Evolutionary conservation across 2,113 vertebrate genomes (phyloP), one percentile per base, ranked within the genome.

Genomic region (Eolophus roseicapilla): DNA sequence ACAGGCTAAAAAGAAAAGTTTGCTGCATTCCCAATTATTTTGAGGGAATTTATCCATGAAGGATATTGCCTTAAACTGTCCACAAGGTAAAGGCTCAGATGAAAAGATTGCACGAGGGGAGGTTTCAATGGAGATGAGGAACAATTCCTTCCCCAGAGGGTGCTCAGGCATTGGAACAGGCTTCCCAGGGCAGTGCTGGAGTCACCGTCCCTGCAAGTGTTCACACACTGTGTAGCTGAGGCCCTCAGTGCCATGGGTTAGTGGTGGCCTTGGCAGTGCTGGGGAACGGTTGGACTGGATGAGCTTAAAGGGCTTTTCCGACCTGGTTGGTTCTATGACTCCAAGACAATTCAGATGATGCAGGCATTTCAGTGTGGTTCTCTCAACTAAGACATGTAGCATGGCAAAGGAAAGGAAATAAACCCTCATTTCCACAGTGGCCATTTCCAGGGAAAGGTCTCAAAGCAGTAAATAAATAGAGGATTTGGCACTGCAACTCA

Each of bases 1-100:
- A 96, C 50, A 94, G 91, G 91, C 79, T 53, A 59, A 68, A 68
- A 85, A 92, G 93, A 69, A 67, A 70, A 91, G 92, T 96, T 86
- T 84, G 83, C 62, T 88, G 31, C 65, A 82, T 49, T 94, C 65
- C 43, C 39, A 91, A 79, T 69, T 91, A 91, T 92, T 91, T 79
- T 0, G 25, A 76, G 62, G 86, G 75, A 82, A 87, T 92, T 62
- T 90, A 84, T 29, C 64, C 44, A 29, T n/a, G 71, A 82, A 86
- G 49, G 44, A 52, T 86, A 57, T 49, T 88, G 82, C 76, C 77
- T 93, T 76, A 79, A 88, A 75, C 52, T 1, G 2, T 57, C 44
- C 62, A 52, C 6, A 52, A 69, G 17, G 47, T 52, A 44, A 46
- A 75, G 60, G 50, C n/a, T 90, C 64, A 59, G 33, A n/a, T 7